These are phyloP conservation scores for Volucella zonaria DNA, from an alignment of 2,888 invertebrate genomes.

Conservation along the genomic window DNA sequence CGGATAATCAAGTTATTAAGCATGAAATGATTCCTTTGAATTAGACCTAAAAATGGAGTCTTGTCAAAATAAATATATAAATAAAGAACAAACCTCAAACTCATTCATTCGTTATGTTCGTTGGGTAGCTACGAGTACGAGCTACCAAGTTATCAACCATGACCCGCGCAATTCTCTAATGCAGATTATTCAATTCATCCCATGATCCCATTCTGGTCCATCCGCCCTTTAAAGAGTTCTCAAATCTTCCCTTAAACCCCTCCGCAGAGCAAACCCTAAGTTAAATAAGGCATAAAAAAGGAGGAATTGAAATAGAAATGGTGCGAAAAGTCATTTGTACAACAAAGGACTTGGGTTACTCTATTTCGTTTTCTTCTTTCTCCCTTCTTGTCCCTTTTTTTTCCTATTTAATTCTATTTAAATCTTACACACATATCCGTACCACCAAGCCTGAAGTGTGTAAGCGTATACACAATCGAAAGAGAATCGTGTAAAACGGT, in stretches of 20 bases:
- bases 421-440: constrained; percentile 30
- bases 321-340: constrained; percentile 71
- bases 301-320: constrained; percentile 72
- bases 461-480: constrained; percentile 29
- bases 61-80: constrained; percentile 19
- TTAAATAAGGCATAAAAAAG: constrained; percentile 72
- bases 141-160: constrained; percentile 53
- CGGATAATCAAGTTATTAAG: constrained; percentile 42
- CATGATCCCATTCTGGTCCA: constrained; percentile 4
- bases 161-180: constrained; percentile 50
- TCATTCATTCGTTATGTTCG: constrained; percentile 22
- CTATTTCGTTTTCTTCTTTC: constrained; percentile 33
- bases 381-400: constrained; percentile 14
- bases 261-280: constrained; percentile 57
- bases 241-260: neutral
- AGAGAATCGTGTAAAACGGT: constrained; percentile 32
- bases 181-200: constrained; percentile 67
- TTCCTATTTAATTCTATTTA: constrained; percentile 61
- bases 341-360: constrained; percentile 53
- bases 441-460: neutral
- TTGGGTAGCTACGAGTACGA: constrained; percentile 10
- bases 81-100: constrained; percentile 20
- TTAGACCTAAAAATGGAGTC: constrained; percentile 20
- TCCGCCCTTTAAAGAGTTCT: too few relatives aligned
- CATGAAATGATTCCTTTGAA: constrained; percentile 29